Base-by-base conservation (phyloP, 2,797 vertebrate species). In the Neomorphus geoffroyi region DNA sequence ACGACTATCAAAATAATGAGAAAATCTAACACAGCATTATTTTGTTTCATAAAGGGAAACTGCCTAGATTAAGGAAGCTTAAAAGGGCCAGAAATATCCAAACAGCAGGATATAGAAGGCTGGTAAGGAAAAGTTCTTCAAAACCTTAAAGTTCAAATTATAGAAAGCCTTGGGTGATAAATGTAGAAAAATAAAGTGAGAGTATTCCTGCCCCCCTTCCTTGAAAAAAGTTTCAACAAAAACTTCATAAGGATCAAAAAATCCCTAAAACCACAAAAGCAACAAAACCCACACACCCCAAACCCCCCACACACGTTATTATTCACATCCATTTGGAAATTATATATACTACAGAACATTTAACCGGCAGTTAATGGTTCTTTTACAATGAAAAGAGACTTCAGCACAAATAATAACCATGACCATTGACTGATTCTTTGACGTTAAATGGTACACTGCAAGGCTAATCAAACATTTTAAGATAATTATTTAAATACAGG, bases 71-170 rank as follows among this genome's bases (percentile, higher is more conserved):
- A 70, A 84, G 51, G 28, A 69, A 84, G 30, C 1, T 1, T 86
- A 65, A 72, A 84, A 69, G 50, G 58, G 77, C 10, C 41, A 90
- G 57, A 78, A 74, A 94, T 46, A 83, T 84, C 91, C 91, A 90
- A 93, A 73, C 53, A 83, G 86, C 70, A 75, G 80, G 33, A 71
- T 21, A 80, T 70, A 86, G 37, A 80, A 86, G 50, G 18, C 35
- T 74, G 45, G 23, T 32, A 64, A 74, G 50, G 67, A 90, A 90
- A 80, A 22, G 32, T 50, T 39, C 72, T 86, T 83, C 73, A 86
- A 86, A 96, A 51, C 54, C 72, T 21, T 50, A 35, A 88, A 80
- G 57, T 90, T 86, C 72, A 92, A 66, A 86, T 43, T 18, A 80
- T 19, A 60, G 35, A 54, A 90, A 88, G 18, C 19, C 28, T 86